Percentiles rank a stretch among this genome's conserved stretches.
phyloP scores from a whole-genome alignment of 2,888 invertebrate genomes.

The Cephus pygmeus region DNA sequence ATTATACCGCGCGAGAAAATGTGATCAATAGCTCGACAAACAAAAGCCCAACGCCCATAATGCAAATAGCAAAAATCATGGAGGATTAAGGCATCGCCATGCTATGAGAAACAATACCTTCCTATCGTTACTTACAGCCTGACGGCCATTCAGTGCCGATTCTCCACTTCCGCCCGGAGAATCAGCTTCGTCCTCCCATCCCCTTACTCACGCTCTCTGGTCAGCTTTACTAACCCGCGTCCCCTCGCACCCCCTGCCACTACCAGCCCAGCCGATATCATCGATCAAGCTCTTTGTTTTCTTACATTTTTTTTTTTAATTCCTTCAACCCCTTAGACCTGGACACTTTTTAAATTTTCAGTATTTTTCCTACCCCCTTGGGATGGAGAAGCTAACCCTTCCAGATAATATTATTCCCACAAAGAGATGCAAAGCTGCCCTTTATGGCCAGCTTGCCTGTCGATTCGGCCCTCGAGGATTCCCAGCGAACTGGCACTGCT shows the following conservation, averaged over 20 bases:
- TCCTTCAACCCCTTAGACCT: neutral
- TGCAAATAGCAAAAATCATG: conserved; percentile 63
- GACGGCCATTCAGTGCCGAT: neutral
- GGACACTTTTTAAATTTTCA: neutral
- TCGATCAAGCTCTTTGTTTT: conserved; percentile 47
- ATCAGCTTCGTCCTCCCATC: conserved; percentile 17
- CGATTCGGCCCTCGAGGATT: neutral
- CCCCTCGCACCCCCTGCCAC: neutral
- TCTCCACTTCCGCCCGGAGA: conserved; percentile 16
- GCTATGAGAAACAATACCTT: conserved; percentile 14
- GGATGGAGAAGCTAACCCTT: neutral
- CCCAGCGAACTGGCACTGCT: neutral
- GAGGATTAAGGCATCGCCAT: conserved; percentile 42
- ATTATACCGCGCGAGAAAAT: conserved; percentile 65
- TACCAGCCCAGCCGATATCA: conserved; percentile 22
- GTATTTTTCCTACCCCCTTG: neutral
- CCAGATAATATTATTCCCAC: conserved; percentile 2
- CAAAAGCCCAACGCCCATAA: conserved; percentile 58
- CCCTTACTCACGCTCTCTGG: conserved; percentile 10
- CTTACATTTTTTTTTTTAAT: conserved; percentile 30
- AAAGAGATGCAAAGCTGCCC: conserved; percentile 10
- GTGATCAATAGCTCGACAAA: conserved; percentile 65
- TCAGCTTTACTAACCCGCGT: neutral
- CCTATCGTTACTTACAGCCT: neutral
- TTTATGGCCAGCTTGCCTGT: conserved; percentile 1